Base-by-base conservation (phyloP, 2,888 invertebrate genomes). In the Scaptomyza flava region DNA sequence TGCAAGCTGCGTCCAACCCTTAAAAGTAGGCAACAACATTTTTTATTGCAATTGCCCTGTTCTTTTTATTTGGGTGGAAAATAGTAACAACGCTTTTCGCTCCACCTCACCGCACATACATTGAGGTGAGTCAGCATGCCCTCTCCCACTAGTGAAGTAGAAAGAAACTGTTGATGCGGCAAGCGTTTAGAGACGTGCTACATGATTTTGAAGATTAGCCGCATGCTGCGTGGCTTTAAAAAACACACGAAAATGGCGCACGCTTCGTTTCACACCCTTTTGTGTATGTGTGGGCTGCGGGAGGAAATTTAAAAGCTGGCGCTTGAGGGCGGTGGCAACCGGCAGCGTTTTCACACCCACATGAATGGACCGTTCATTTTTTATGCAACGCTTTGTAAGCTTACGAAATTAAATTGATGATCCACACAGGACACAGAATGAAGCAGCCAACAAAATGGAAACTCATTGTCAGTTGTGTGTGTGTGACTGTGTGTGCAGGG, bases 161-260 rank as follows among this genome's bases (percentile, higher is more conserved):
- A 65, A 50, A 42, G 43, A 77, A 84, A 81, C 83, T 81, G 86
- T 85, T 85, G 81, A 82, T 70, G 83, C 77, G 79, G 70, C 70
- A 71, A 79, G 68, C 77, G 69, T 78, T 83, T 71, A 71, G 77
- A 81, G 87, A 79, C 85, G 77, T 77, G 66, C 69, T 72, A 86
- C 83, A 86, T 64, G 87, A 86, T 88, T 85, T 88, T 81, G 52
- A 79, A 86, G 89, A 85, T 85, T 86, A 86, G 84, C 81, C 71
- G 69, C 72, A 72, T 86, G 84, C 79, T 72, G 84, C 56, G 77
- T 72, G 71, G 80, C 80, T 69, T 74, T 62, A 75, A 71, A 63
- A 68, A 84, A 81, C 85, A 81, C 69, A 62, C 72, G 82, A 79
- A 84, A 87, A 87, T 68, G 67, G 53, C 59, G 65, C 64, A 81